Evolutionary conservation across 2,888 invertebrate species (phyloP), one percentile per base, ranked within the genome.

Genomic region (Belgica antarctica): DNA sequence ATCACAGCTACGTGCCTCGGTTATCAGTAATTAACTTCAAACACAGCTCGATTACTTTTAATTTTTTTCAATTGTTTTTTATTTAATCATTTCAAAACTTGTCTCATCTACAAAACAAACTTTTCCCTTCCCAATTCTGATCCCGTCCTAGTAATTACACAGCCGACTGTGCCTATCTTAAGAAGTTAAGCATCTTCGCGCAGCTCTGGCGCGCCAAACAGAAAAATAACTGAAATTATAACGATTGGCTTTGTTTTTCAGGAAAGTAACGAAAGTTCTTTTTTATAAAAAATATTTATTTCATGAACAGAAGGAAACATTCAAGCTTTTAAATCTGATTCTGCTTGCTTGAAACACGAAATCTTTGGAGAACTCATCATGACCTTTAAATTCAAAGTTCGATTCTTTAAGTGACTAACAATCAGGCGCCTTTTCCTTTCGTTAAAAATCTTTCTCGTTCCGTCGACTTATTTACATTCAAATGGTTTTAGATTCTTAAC

Each of bases 391-490:
- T 10, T 12, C 2, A 41, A 41, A 41, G 2, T 41, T 41, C n/a
- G n/a, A n/a, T 41, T 41, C 2, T 41, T 41, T 41, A 41, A 41
- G 41, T 41, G 41, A 41, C 41, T 41, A 41, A 41, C 41, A 41
- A 41, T 41, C 41, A 41, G 41, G 41, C 41, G 41, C 41, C n/a
- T n/a, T 41, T 41, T 41, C 41, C 41, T 5, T 41, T 41, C n/a
- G n/a, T 41, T 31, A 10, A 31, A 10, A 31, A 31, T 31, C 31
- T 7, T 31, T 31, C 31, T 4, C 31, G 10, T 31, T 31, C 31
- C 31, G 10, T 41, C 10, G n/a, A n/a, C 2, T n/a, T 41, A 41
- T 41, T 5, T 41, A 41, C 41, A 41, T 15, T 41, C 41, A 41
- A n/a, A 41, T 41, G 41, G n/a, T n/a, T n/a, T 10, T n/a, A 15